Base-by-base conservation (phyloP, 2,888 invertebrate species). In the Drosophila neotestacea region DNA sequence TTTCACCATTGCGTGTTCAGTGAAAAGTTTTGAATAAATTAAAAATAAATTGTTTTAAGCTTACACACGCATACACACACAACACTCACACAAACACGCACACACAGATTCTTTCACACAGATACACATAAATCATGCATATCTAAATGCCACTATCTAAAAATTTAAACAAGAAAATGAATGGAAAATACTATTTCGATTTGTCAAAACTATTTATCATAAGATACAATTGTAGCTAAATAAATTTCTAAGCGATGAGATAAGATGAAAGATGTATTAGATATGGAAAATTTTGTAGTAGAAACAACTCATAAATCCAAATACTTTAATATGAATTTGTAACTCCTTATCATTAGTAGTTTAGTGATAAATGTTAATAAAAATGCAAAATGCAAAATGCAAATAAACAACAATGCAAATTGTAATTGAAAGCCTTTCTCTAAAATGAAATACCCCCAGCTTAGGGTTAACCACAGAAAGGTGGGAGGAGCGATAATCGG, bases 291-390 rank as follows among this genome's bases (percentile, higher is more conserved):
- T 86, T 80, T 83, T 75, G 59, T 61, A 64, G 70, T 65, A 64
- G 60, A 44, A 39, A 51, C n/a, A 50, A 73, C 77, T 42, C 77
- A 61, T 70, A 39, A 56, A 36, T 46, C 30, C 56, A 2, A 58
- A 72, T 69, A 78, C 75, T 70, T 80, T 69, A 72, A 58, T 58
- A 64, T 82, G 65, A 70, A 83, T 82, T 89, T 86, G 83, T 89
- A 88, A 82, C 82, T 89, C 73, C 83, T 85, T 88, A 88, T 86
- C 73, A 81, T 88, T 89, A 77, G 86, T 88, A 89, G 89, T 73
- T 86, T 88, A 88, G 86, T 74, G 79, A 81, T 89, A 81, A 83
- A 86, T 86, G 86, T 89, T 85, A 74, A 84, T 84, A 73, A 84
- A 22, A 22, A 22, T 3, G 22, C 22, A 22, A 22, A 73, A 44